Base-by-base conservation (phyloP, 2,888 invertebrate genomes). In the Zootermopsis nevadensis region DNA sequence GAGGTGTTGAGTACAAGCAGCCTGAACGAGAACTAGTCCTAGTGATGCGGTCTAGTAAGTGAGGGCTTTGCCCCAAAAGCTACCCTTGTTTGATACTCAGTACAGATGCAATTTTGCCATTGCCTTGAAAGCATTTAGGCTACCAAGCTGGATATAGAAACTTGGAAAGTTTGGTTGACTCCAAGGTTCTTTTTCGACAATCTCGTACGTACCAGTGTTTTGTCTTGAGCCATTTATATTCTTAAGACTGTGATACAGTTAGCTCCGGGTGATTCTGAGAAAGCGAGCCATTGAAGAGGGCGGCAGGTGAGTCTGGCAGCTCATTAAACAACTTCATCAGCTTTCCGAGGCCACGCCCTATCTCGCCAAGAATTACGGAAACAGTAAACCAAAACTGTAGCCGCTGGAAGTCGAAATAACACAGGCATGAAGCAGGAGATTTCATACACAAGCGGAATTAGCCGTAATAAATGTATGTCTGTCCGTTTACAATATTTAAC, bases 281-380 rank as follows among this genome's bases (percentile, higher is more conserved):
- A 76, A 60, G 83, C 42, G 48, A 31, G 72, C 42, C 35, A 60
- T n/a, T 7, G 38, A 66, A 80, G 60, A 69, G 76, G 60, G 31
- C 42, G 82, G 74, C 84, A 84, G 84, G 82, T 84, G 84, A 83
- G 80, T 7, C 60, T 84, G 84, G 84, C 84, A 84, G 84, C 83
- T 84, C 84, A 84, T 84, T 84, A 84, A 83, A 79, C 83, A 83
- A 83, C 83, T 84, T 84, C 83, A 82, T 83, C 84, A 83, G 84
- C n/a, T 66, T 69, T 77, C 77, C 74, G 38, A 55, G 60, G 38
- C 42, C 74, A n/a, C 66, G 66, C 35, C 60, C 55, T 10, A 35
- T 33, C 35, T 53, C 79, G 24, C 66, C 55, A 76, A 31, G 76
- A 76, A 42, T 76, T 76, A 48, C 42, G 55, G 66, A 66, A 79